Conservation (phyloP, 2,113 vertebrate genomes). For the Brachyhypopomus gauderio region DNA sequence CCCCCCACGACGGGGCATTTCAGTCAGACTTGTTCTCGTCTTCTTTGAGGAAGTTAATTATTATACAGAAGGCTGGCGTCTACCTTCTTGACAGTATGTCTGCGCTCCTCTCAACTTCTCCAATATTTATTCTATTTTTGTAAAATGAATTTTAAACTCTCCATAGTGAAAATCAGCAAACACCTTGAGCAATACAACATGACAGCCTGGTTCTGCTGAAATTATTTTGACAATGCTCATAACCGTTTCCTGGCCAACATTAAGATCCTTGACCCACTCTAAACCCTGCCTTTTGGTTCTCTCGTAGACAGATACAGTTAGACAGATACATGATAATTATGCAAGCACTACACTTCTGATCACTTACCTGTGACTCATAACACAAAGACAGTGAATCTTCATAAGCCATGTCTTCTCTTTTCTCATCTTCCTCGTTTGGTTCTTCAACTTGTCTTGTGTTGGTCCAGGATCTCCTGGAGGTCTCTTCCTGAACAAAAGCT, state of each 20-base stretch:
- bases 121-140: not conserved
- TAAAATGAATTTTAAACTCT: not conserved
- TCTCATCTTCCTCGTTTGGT: conserved; percentile 26
- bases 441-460: conserved; percentile 55
- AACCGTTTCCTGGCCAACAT: not conserved
- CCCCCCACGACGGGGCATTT: conserved; percentile 38
- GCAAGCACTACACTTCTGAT: not conserved
- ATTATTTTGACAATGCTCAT: not conserved
- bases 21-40: conserved; percentile 49
- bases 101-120: not conserved
- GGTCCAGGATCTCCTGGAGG: conserved; percentile 68
- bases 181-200: not conserved
- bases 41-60: conserved; percentile 62
- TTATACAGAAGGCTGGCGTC: conserved; percentile 56
- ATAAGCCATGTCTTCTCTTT: conserved; percentile 28
- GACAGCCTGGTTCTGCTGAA: not conserved
- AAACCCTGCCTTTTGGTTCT: not conserved
- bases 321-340: not conserved
- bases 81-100: not conserved
- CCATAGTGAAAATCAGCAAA: not conserved
- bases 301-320: not conserved
- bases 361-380: conserved; percentile 68
- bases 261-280: not conserved
- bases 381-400: conserved; percentile 58
- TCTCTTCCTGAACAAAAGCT: conserved; percentile 81